These are phyloP conservation scores for Cyaniris semiargus DNA, from an alignment of 2,888 invertebrate species.

Conservation along the genomic window DNA sequence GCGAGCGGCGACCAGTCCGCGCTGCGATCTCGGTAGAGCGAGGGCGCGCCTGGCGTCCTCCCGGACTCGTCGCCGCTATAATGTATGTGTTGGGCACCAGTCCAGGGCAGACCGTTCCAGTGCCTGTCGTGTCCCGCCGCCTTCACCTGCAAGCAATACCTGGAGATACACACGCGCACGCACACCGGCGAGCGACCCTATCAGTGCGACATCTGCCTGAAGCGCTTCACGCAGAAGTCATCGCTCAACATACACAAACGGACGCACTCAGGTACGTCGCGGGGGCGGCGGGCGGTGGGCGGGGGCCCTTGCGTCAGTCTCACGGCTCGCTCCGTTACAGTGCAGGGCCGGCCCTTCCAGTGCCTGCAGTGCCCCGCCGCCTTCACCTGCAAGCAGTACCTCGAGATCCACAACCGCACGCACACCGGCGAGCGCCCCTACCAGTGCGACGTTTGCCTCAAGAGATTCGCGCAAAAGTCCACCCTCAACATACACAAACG, in stretches of 20 bases:
- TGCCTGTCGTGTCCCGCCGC: conserved; percentile 82
- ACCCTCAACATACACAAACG: conserved; percentile 90
- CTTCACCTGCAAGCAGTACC: conserved; percentile 81
- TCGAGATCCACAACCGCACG: conserved; percentile 79
- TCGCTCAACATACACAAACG: conserved; percentile 90
- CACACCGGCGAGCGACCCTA: conserved; percentile 80
- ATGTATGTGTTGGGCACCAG: conserved; percentile 79
- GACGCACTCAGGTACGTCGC: conserved; percentile 84
- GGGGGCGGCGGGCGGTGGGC: conserved; percentile 48
- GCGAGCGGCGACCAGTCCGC: conserved; percentile 76
- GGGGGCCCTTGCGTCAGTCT: conserved; percentile 47
- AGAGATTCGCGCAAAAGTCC: conserved; percentile 90
- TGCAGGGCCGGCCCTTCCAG: conserved; percentile 81
- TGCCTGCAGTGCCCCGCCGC: conserved; percentile 81
- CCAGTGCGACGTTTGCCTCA: conserved; percentile 88
- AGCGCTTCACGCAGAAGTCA: conserved; percentile 91
- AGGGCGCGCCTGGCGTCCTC: conserved; percentile 71
- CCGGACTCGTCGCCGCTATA: conserved; percentile 74
- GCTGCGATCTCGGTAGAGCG: conserved; percentile 71
- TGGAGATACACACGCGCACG: conserved; percentile 83
- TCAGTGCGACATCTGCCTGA: conserved; percentile 88
- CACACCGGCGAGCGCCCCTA: conserved; percentile 80
- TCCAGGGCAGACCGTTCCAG: conserved; percentile 81
- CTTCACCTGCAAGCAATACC: conserved; percentile 82
- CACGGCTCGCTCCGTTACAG: conserved; percentile 59